Conservation (phyloP, 2,113 vertebrate genomes). For the Spilogale gracilis region DNA sequence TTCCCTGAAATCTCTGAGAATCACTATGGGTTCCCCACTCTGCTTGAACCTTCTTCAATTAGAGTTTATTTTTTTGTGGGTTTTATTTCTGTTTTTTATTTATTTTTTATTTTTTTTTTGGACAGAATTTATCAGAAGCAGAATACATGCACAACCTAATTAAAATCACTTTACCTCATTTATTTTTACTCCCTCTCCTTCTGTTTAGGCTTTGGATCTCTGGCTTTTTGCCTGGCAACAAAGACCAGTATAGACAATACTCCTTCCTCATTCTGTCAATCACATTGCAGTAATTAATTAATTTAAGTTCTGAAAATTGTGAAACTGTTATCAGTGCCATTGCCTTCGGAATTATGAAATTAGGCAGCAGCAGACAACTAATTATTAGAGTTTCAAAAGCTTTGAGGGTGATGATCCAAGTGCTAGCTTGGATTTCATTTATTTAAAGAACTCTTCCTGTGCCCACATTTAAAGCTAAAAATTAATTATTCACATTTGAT, state of each 20-base stretch:
- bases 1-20: not conserved
- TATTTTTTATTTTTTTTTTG: not conserved
- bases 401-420: constrained; percentile 3
- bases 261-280: constrained; percentile 47
- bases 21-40: not conserved
- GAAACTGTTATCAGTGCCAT: not conserved
- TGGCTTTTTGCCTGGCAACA: constrained; percentile 47
- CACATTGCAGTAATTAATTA: constrained; percentile 62
- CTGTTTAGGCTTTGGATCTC: not conserved
- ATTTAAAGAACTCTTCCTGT: constrained; percentile 36
- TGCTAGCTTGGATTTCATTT: constrained; percentile 54
- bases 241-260: constrained; percentile 49
- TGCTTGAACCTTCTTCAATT: not conserved
- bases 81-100: not conserved
- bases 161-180: constrained; percentile 40
- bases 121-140: not conserved
- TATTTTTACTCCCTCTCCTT: constrained; percentile 5
- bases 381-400: constrained; percentile 61
- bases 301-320: constrained; percentile 57
- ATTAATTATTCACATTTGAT: constrained; percentile 40
- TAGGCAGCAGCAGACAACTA: constrained; percentile 41
- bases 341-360: constrained; percentile 60
- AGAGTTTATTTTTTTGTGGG: not conserved
- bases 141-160: constrained; percentile 6
- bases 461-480: constrained; percentile 35